phyloP scores from a whole-genome alignment of 1,140 invertebrate genomes.

The Goniozus legneri region DNA sequence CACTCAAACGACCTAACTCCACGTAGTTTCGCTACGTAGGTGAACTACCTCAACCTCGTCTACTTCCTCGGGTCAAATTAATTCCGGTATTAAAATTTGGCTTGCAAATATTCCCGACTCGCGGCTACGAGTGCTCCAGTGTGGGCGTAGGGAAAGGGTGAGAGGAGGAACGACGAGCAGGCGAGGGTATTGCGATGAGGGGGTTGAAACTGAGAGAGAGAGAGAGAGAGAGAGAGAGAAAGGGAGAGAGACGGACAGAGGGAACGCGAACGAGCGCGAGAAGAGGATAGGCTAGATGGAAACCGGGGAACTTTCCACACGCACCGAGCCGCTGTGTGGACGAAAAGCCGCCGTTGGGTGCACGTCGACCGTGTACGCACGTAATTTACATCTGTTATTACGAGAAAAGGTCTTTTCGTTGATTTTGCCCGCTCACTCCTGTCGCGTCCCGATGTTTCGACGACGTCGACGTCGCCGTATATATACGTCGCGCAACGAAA shows the following conservation, averaged over 20 bases:
- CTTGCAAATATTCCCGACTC: conserved; percentile 55
- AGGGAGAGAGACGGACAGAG: background rate
- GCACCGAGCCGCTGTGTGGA: too few relatives aligned
- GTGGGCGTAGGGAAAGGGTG: conserved; percentile 18
- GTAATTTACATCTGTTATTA: conserved; percentile 57
- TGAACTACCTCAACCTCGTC: conserved; percentile 38
- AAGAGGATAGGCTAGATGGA: background rate
- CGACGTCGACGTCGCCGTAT: too few relatives aligned
- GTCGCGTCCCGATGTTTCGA: conserved; percentile 29
- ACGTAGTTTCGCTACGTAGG: conserved; percentile 5
- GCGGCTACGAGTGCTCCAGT: conserved; percentile 34
- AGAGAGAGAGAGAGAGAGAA: conserved; percentile 1
- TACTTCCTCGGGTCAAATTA: conserved; percentile 53
- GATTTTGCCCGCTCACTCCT: conserved; percentile 23
- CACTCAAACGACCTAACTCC: too few relatives aligned
- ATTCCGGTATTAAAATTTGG: conserved; percentile 58
- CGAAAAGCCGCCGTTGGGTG: conserved; percentile 13
- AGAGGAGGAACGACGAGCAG: background rate
- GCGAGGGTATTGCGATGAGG: conserved; percentile 6
- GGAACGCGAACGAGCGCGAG: background rate
- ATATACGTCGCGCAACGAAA: too few relatives aligned
- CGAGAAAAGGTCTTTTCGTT: conserved; percentile 34
- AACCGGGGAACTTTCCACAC: too few relatives aligned
- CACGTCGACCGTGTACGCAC: conserved; percentile 40
- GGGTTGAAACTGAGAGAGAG: background rate